These are phyloP conservation scores for Bolinopsis microptera DNA, from an alignment of 37 sponge, comb jelly and placozoan genomes.

Conservation along the genomic window DNA sequence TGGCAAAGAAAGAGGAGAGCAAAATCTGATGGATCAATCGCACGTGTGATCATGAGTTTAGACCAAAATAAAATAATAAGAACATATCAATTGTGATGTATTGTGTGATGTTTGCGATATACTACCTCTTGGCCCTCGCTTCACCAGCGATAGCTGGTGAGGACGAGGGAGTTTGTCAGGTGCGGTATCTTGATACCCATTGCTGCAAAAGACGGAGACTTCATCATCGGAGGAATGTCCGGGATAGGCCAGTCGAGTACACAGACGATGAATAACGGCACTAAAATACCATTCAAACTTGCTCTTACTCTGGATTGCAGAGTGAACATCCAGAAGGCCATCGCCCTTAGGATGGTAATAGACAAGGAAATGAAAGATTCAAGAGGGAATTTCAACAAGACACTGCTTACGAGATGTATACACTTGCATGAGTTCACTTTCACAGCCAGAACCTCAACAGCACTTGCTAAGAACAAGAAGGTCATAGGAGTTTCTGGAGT, in stretches of 20 bases:
- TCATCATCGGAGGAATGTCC: neutral
- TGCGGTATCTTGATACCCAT: neutral
- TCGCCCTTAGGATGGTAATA: neutral
- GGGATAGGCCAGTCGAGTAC: neutral
- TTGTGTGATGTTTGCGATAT: too few species aligned
- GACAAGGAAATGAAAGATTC: neutral
- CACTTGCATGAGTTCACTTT: neutral
- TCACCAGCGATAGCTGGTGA: too few species aligned
- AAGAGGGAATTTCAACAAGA: neutral
- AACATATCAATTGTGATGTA: too few species aligned
- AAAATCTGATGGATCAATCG: too few species aligned
- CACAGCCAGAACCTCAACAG: neutral
- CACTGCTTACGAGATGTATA: slow-evolving; percentile 49
- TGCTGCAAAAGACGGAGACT: neutral
- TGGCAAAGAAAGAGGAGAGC: too few species aligned
- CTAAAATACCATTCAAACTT: neutral
- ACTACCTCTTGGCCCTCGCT: too few species aligned
- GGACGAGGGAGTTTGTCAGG: neutral
- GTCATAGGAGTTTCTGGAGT: neutral
- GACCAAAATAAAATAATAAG: too few species aligned
- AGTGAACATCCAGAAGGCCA: neutral
- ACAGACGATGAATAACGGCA: neutral
- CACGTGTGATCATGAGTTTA: too few species aligned
- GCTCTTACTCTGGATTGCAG: neutral
- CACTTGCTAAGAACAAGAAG: neutral